phyloP scores from a whole-genome alignment of 1,140 invertebrate genomes.

The Bombus difficillimus region DNA sequence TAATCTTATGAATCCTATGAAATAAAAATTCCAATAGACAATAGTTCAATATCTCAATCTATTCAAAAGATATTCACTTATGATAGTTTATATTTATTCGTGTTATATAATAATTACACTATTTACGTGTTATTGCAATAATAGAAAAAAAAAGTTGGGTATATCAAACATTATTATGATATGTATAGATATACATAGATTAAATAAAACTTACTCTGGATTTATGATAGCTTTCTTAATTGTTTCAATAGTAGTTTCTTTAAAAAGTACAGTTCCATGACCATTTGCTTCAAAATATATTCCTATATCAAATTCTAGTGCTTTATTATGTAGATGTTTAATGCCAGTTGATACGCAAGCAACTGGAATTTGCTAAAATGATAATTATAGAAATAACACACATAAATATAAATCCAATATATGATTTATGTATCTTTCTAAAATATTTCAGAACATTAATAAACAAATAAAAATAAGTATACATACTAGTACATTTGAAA shows the following conservation, averaged over 20 bases:
- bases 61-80: too few relatives aligned
- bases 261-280: conserved; percentile 96
- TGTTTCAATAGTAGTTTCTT: conserved; percentile 84
- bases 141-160: too few relatives aligned
- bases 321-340: conserved; percentile 97
- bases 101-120: too few relatives aligned
- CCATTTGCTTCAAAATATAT: conserved; percentile 99
- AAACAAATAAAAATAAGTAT: neutral
- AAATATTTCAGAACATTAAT: neutral
- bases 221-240: conserved; percentile 80
- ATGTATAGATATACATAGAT: neutral
- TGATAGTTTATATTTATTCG: too few relatives aligned
- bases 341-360: conserved; percentile 97
- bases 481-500: conserved; percentile 90
- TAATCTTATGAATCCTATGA: too few relatives aligned
- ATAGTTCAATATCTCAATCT: too few relatives aligned
- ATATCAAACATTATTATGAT: too few relatives aligned
- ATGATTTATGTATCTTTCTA: neutral
- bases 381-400: neutral
- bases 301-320: conserved; percentile 95
- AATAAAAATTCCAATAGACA: too few relatives aligned
- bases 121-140: too few relatives aligned
- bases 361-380: conserved; percentile 91
- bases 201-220: conserved; percentile 58
- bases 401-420: neutral